These are phyloP conservation scores for Melanotaenia trifasciata DNA, from an alignment of 2,797 vertebrate species.

Conservation along the genomic window DNA sequence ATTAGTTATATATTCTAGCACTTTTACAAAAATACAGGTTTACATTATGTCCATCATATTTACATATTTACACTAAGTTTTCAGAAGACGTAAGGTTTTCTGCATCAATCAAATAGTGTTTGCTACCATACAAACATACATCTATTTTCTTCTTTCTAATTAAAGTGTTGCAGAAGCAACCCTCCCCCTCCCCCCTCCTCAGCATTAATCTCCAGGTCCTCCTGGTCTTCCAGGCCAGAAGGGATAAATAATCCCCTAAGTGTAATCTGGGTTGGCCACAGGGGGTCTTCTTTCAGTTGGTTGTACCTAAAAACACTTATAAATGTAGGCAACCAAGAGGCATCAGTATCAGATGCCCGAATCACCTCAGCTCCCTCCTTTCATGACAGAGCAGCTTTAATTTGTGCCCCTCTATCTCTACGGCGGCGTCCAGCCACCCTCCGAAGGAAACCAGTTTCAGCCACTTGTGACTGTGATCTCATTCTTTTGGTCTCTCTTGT, in stretches of 20 bases:
- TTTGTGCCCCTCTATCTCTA: neutral
- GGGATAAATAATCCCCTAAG: neutral
- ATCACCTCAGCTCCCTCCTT: neutral
- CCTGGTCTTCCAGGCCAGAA: too few species aligned
- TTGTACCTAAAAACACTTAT: neutral
- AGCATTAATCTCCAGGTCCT: neutral
- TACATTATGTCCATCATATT: neutral
- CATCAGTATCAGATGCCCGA: neutral
- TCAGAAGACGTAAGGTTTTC: neutral
- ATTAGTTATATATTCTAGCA: neutral
- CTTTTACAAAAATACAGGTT: neutral
- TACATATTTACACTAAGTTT: neutral
- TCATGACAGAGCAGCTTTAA: neutral
- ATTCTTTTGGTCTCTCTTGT: neutral
- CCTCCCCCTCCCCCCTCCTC: too few species aligned
- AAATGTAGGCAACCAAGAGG: neutral
- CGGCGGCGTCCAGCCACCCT: too few species aligned
- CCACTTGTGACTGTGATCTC: neutral
- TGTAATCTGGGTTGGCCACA: neutral
- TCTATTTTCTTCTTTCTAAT: too few species aligned
- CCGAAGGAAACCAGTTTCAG: neutral
- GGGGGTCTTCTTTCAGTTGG: neutral
- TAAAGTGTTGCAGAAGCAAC: neutral
- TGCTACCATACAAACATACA: too few species aligned
- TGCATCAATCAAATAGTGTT: neutral